phyloP scores from a whole-genome alignment of 92 coral and sea anemone species.

The Siderastrea radians region DNA sequence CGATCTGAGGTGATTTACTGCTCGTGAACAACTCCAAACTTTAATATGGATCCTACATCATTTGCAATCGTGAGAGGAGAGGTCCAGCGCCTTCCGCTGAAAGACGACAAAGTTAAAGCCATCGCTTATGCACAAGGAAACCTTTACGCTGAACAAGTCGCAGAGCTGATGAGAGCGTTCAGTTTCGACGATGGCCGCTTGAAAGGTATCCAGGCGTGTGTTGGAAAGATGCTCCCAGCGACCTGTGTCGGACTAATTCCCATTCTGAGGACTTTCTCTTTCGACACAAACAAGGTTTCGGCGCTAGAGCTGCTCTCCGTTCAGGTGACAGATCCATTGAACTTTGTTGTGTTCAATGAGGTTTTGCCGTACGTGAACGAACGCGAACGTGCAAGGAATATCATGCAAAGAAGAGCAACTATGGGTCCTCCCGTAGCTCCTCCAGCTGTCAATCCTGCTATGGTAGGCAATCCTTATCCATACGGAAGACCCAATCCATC shows the following conservation, averaged over 20 bases:
- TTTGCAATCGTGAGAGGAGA: conserved; percentile 84
- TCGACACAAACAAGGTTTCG: conserved; percentile 73
- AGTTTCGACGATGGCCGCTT: conserved; percentile 84
- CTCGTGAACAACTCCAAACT: background rate
- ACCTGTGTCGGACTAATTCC: conserved; percentile 76
- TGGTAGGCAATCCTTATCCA: conserved; percentile 86
- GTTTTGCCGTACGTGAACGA: conserved; percentile 72
- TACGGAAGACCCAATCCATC: conserved; percentile 80
- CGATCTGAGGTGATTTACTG: background rate
- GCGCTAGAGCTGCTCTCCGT: conserved; percentile 79
- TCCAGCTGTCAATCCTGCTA: conserved; percentile 33
- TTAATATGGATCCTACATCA: conserved; percentile 82
- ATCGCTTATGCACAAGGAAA: conserved; percentile 88
- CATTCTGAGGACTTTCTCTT: conserved; percentile 74
- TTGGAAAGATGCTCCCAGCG: conserved; percentile 88
- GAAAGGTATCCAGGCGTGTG: conserved; percentile 80
- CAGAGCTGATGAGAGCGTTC: conserved; percentile 66
- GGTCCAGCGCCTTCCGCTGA: conserved; percentile 84
- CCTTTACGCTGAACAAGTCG: conserved; percentile 88
- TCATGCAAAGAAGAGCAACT: conserved; percentile 83
- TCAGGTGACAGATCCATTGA: conserved; percentile 81
- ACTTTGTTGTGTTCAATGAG: conserved; percentile 74
- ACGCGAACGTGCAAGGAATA: conserved; percentile 70
- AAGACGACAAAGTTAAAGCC: conserved; percentile 89
- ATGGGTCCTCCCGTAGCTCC: conserved; percentile 78